Percentiles rank a stretch among this genome's conserved stretches.
These are phyloP conservation scores for Cylindroiulus punctatus DNA, from an alignment of 2,888 invertebrate genomes.

Conservation along the genomic window DNA sequence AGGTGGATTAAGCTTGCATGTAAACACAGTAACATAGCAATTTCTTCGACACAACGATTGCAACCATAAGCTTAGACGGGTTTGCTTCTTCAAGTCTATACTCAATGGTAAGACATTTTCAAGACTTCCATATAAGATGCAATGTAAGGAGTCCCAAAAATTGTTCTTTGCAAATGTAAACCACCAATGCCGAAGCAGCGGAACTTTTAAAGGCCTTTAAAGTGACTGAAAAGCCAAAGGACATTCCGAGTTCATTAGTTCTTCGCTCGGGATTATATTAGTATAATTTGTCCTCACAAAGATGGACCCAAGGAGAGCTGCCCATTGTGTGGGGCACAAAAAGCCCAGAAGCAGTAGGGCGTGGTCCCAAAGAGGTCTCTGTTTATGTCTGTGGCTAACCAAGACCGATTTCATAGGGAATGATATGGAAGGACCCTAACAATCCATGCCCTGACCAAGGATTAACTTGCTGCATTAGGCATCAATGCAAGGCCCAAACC, in stretches of 20 bases:
- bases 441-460: constrained; percentile 39
- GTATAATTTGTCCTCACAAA: constrained; percentile 2
- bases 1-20: no score
- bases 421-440: constrained; percentile 37
- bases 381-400: constrained; percentile 32
- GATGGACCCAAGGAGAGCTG: constrained; percentile 24
- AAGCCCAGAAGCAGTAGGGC: constrained; percentile 9
- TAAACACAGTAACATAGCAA: no score
- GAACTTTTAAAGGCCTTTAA: constrained; percentile 17
- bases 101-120: neutral
- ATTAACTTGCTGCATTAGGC: constrained; percentile 49
- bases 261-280: constrained; percentile 10
- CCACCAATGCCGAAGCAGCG: neutral
- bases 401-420: constrained; percentile 22
- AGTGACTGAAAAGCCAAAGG: constrained; percentile 20
- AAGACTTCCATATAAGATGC: neutral
- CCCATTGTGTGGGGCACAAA: neutral
- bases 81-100: no score
- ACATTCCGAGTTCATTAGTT: constrained; percentile 32
- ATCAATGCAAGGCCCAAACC: constrained; percentile 21
- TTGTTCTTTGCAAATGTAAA: neutral
- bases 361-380: constrained; percentile 26
- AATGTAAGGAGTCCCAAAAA: neutral
- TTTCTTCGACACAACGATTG: no score
- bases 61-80: no score